These are phyloP conservation scores for Pentalonia nigronervosa DNA, from an alignment of 1,140 invertebrate genomes.

Conservation along the genomic window DNA sequence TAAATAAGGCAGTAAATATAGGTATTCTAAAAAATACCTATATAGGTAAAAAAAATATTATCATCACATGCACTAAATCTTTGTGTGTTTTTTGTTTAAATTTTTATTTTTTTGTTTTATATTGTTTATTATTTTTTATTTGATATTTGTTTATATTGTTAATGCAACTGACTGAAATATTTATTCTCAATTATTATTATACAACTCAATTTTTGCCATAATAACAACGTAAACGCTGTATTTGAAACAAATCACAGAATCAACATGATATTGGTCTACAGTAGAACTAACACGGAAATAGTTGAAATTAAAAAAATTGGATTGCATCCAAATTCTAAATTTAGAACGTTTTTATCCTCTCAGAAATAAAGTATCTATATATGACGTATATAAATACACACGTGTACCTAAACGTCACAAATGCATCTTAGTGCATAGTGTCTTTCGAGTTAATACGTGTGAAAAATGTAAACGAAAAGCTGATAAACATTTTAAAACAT, in stretches of 20 bases:
- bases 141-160: background rate
- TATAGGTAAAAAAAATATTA: background rate
- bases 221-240: background rate
- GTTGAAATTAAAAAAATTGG: background rate
- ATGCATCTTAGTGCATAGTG: background rate
- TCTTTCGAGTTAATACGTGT: background rate
- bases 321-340: slow-evolving; percentile 28
- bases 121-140: background rate
- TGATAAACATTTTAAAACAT: background rate
- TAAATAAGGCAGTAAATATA: background rate
- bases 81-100: background rate
- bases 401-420: background rate
- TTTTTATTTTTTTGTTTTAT: background rate
- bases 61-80: background rate
- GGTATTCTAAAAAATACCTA: background rate
- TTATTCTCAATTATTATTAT: background rate
- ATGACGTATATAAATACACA: background rate
- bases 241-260: background rate
- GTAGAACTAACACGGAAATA: background rate
- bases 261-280: background rate
- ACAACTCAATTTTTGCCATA: background rate
- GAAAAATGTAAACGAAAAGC: background rate
- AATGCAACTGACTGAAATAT: background rate
- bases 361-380: background rate
- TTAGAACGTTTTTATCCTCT: background rate